Base-by-base conservation (phyloP, 2,113 vertebrate genomes). In the Phrynocephalus versicolor region DNA sequence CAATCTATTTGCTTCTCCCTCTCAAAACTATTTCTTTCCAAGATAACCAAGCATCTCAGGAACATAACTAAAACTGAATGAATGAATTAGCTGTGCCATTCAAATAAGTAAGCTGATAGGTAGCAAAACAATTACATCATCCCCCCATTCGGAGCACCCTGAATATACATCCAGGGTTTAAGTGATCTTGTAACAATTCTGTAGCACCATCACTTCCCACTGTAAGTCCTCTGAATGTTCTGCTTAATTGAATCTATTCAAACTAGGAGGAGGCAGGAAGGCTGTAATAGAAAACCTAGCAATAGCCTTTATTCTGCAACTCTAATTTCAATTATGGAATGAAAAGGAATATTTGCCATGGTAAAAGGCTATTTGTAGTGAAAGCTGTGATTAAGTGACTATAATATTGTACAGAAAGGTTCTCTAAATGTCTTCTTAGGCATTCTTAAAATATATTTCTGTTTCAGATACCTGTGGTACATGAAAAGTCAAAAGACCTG, bases 301-400 rank as follows among this genome's bases (percentile, higher is more conserved):
- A 72, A 87, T 25, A 87, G 25, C 18, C 87, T 87, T 51, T 51
- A 92, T 79, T 1, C 79, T 82, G 76, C 62, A 85, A 84, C 69
- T 58, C 73, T 87, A 76, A 86, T 84, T 93, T 88, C 64, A 89
- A 83, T 39, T 85, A 88, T 88, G 64, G 88, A 90, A 88, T 14
- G 45, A 37, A 6, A 85, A 51, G 45, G 45, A 37, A 0, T 67
- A 77, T 7, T 81, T 45, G 72, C 77, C 78, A 51, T 19, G 81
- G 27, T 78, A 75, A 84, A 57, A 27, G 37, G 27, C n/a, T 88
- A 76, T 80, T 85, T 69, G 89, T 85, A 87, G 6, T 57, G 30
- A n/a, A 70, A 65, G 72, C 84, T 60, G 8, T 45, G 75, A 27
- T 69, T 58, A 70, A 82, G 85, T 55, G 1, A 0, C 62, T 71